Evolutionary conservation across 2,113 vertebrate species (phyloP).

Genomic region (Ctenomys sociabilis): DNA sequence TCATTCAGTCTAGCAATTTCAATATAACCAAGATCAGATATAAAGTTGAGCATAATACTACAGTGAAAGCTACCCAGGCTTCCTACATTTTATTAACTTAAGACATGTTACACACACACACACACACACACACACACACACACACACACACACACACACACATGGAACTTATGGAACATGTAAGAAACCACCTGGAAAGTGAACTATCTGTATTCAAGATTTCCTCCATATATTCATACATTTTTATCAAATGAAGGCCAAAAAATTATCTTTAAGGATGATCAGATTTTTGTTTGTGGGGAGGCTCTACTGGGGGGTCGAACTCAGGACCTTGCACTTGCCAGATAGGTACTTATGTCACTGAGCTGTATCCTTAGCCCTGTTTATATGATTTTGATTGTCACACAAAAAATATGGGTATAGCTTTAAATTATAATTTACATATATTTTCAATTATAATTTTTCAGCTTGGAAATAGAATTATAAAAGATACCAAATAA

Average conservation of each 20-base stretch:
- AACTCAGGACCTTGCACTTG: too few relatives aligned
- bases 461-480: not conserved
- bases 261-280: not conserved
- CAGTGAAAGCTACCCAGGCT: not conserved
- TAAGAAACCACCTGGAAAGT: not conserved
- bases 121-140: not conserved
- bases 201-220: not conserved
- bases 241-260: not conserved
- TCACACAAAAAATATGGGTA: not conserved
- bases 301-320: too few relatives aligned
- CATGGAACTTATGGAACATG: not conserved
- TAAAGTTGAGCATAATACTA: not conserved
- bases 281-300: not conserved
- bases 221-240: not conserved
- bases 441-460: not conserved
- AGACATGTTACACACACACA: not conserved
- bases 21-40: not conserved
- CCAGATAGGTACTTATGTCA: too few relatives aligned
- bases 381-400: not conserved
- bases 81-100: not conserved
- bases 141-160: not conserved
- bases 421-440: not conserved
- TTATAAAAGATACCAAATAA: conserved; percentile 30
- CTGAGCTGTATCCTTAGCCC: too few relatives aligned
- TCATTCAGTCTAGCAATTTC: not conserved